Evolutionary conservation across 2,888 invertebrate genomes (phyloP).

Genomic region (Masnerella sp.): DNA sequence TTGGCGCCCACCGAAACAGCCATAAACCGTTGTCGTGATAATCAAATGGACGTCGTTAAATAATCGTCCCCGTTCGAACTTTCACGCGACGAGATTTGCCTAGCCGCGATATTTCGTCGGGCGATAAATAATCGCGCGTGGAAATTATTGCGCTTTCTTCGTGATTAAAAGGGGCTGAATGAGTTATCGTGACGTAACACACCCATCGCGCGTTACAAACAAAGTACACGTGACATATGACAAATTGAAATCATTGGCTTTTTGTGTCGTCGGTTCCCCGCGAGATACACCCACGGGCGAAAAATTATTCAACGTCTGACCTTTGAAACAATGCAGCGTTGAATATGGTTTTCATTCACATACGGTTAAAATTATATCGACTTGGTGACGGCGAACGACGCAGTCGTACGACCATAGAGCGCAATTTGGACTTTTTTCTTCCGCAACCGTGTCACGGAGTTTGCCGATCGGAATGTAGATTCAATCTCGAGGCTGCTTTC

Average conservation of each 20-base stretch:
- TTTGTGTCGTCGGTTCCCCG: neutral
- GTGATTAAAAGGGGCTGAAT: constrained; percentile 21
- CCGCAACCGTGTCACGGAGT: neutral
- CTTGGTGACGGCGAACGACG: neutral
- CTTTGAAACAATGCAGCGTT: constrained; percentile 31
- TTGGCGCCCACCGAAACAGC: no score
- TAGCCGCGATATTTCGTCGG: constrained; percentile 8
- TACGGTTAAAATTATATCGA: constrained; percentile 15
- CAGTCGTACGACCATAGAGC: neutral
- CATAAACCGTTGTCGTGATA: no score
- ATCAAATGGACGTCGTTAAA: no score
- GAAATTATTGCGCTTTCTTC: constrained; percentile 1
- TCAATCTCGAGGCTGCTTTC: constrained; percentile 1
- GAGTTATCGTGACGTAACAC: constrained; percentile 27
- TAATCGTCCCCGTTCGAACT: neutral
- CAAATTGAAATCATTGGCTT: constrained; percentile 30
- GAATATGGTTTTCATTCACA: constrained; percentile 23
- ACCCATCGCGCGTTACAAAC: constrained; percentile 27
- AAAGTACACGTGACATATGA: constrained; percentile 37
- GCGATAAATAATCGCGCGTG: constrained; percentile 10
- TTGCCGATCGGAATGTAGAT: neutral
- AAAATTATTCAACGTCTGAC: constrained; percentile 33
- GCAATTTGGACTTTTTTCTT: constrained; percentile 6
- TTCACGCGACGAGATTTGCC: constrained; percentile 2
- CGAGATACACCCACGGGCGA: neutral